phyloP scores from a whole-genome alignment of 2,797 vertebrate species.

The Pangasius mekongensis region DNA sequence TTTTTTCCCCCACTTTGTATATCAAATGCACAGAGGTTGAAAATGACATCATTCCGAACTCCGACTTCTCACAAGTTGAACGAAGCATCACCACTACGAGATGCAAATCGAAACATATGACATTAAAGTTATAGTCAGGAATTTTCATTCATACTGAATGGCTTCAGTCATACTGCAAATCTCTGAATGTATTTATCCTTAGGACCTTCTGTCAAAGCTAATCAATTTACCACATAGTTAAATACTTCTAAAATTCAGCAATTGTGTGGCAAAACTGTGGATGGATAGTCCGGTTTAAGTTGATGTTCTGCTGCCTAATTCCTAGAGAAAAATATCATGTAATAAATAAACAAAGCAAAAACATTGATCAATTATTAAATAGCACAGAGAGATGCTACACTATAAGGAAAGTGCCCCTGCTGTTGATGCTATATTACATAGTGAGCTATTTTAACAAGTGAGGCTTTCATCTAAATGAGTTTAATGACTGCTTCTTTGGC shows the following conservation, averaged over 20 bases:
- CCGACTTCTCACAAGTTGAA: background rate
- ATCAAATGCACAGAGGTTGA: background rate
- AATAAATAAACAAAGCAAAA: background rate
- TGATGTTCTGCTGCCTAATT: background rate
- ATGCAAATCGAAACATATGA: background rate
- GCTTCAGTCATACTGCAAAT: background rate
- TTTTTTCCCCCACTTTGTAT: too few relatives aligned
- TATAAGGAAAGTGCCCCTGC: background rate
- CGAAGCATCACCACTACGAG: background rate
- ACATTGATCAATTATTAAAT: background rate
- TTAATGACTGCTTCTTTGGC: slow-evolving; percentile 26
- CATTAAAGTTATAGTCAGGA: background rate
- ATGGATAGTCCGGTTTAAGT: background rate
- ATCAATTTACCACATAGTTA: background rate
- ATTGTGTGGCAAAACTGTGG: background rate
- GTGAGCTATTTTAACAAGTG: slow-evolving; percentile 15
- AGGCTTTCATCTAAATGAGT: slow-evolving; percentile 47
- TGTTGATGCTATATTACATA: slow-evolving; percentile 33
- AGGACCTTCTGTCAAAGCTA: background rate
- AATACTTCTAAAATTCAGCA: background rate
- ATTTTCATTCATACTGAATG: background rate
- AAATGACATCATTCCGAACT: background rate
- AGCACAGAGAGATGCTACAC: background rate
- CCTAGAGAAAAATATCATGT: background rate
- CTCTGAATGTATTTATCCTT: background rate